These are phyloP conservation scores for Cosmorhoe ocellata DNA, from an alignment of 2,888 invertebrate species.

Conservation along the genomic window DNA sequence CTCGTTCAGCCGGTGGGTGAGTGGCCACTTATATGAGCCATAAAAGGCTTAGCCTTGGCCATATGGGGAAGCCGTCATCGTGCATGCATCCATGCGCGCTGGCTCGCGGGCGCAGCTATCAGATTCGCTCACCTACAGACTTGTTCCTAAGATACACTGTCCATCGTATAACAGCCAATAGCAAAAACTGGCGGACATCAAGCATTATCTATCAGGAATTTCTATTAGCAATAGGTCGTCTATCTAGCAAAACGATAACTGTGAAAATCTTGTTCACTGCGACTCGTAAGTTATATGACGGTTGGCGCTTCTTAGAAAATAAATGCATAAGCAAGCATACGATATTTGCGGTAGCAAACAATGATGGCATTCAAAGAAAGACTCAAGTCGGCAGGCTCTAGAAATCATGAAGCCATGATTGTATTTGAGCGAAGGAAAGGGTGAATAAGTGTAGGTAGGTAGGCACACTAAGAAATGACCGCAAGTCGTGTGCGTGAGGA, in stretches of 20 bases:
- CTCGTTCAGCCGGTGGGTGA: slow-evolving; percentile 80
- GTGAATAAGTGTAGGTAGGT: too few species aligned
- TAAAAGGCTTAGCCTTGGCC: slow-evolving; percentile 80
- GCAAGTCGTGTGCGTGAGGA: too few species aligned
- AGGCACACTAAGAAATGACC: too few species aligned
- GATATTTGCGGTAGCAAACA: slow-evolving; percentile 53
- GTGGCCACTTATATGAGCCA: slow-evolving; percentile 80
- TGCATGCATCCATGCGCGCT: slow-evolving; percentile 76
- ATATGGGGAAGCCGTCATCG: slow-evolving; percentile 78
- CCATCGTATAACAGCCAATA: background rate
- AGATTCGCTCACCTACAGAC: slow-evolving; percentile 65
- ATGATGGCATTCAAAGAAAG: slow-evolving; percentile 13
- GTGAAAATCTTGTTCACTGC: background rate
- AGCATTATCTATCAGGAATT: too few species aligned
- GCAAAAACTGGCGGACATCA: too few species aligned
- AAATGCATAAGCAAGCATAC: slow-evolving; percentile 35
- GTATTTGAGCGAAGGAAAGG: too few species aligned
- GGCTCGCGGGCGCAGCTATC: slow-evolving; percentile 57
- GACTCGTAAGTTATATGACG: background rate
- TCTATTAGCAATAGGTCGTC: too few species aligned
- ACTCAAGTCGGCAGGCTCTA: background rate
- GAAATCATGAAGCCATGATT: background rate
- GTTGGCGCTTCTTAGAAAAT: background rate
- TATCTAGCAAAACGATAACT: too few species aligned
- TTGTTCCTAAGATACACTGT: slow-evolving; percentile 23